Evolutionary conservation across 2,113 vertebrate genomes (phyloP), one percentile per base, ranked within the genome.

Genomic region (Pterocles burchelli): DNA sequence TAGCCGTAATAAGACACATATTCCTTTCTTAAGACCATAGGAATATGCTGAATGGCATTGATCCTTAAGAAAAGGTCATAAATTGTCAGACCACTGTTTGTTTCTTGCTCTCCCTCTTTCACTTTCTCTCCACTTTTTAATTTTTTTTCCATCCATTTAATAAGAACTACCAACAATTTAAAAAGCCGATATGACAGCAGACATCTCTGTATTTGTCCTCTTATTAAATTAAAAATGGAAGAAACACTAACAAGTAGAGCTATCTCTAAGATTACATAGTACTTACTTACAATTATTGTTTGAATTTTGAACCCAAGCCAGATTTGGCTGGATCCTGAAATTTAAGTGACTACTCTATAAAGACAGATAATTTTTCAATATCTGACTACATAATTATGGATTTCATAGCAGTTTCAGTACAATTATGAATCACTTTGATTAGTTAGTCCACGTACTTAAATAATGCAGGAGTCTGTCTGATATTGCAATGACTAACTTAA

Each of bases 351-450:
- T 58, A 16, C 25, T 66, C 13, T 52, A 38, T 45, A 43, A 6
- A 57, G 66, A 54, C 13, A 84, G 49, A 12, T 67, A 87, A 72
- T 79, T 95, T 93, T 94, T 93, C 66, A 91, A 5, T 76, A 85
- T 49, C 84, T 96, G 88, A 93, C 87, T 91, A 66, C 48, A 73
- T 95, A 96, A 96, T 96, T 96, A 96, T 10, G 57, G 51, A 88
- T 36, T 70, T 89, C 18, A 49, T 17, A 79, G 81, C 10, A 65
- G 54, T 94, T 88, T 85, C 70, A 85, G 73, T 54, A 65, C 26
- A 79, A 82, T 54, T 89, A 76, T 34, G 22, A 86, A 80, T 73
- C 66, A 31, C 17, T 85, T 91, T 76, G 70, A 73, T 83, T 41
- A 73, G 31, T 84, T 82, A 88, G 21, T 57, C 25, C 22, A 61